Conservation (phyloP, 1,140 invertebrate species). For the Meloidogyne hapla region DNA sequence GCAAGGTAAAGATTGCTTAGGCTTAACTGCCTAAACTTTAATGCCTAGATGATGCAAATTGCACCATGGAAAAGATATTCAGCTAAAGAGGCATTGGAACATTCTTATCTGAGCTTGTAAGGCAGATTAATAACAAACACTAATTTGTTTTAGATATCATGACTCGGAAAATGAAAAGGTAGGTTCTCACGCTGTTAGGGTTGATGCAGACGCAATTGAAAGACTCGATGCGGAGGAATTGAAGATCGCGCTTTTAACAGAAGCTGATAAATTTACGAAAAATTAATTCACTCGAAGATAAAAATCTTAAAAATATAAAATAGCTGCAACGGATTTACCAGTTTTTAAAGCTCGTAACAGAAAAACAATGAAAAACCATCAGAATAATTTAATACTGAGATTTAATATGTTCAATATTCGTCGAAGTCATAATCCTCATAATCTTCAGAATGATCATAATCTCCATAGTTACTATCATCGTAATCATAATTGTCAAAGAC, state of each 20-base stretch:
- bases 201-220: conserved; percentile 53
- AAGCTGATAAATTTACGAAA: conserved; percentile 34
- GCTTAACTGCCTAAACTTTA: background rate
- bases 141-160: conserved; percentile 22
- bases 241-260: conserved; percentile 25
- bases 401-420: background rate
- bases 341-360: background rate
- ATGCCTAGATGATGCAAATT: conserved; percentile 37
- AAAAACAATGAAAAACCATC: background rate
- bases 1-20: conserved; percentile 24
- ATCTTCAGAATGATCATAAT: background rate
- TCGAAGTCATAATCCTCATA: background rate
- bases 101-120: conserved; percentile 52
- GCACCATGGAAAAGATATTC: conserved; percentile 47
- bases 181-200: conserved; percentile 27
- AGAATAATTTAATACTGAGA: background rate
- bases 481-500: no score
- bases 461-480: no score
- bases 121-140: background rate
- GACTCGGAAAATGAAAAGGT: conserved; percentile 51
- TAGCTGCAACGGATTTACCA: background rate
- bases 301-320: background rate
- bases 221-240: conserved; percentile 28
- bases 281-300: background rate
- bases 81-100: conserved; percentile 52